A percentile compares a stretch with the other conserved stretches of the same genome.
Conservation (phyloP, 2,888 invertebrate genomes). For the Acanthosepion lycidas region DNA sequence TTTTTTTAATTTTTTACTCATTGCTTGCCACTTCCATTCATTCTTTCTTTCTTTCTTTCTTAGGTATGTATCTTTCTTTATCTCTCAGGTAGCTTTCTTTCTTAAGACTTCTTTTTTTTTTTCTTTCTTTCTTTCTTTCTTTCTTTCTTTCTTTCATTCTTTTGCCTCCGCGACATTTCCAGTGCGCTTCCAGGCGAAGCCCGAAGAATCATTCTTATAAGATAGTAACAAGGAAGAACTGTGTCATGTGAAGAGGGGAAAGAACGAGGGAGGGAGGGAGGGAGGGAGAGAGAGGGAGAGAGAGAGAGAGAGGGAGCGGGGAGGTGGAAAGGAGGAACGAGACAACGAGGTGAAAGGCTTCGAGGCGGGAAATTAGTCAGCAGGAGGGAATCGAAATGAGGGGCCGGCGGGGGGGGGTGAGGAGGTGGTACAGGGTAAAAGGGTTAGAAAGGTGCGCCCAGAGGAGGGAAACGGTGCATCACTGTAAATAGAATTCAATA, state of each 20-base stretch:
- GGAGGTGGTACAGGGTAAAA: background rate
- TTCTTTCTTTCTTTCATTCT: background rate
- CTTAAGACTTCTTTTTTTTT: background rate
- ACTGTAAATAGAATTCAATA: background rate
- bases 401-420: too few species aligned
- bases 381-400: background rate
- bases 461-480: background rate
- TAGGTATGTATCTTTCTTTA: background rate
- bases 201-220: background rate
- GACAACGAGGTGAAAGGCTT: background rate
- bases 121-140: background rate
- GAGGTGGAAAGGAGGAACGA: rapidly evolving
- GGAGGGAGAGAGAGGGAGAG: background rate
- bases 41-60: background rate
- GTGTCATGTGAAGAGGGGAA: background rate
- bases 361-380: background rate
- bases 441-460: background rate
- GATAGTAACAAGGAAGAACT: background rate
- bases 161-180: background rate
- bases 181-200: too few species aligned
- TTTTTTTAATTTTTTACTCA: too few species aligned
- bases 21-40: background rate
- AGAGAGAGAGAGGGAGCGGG: background rate
- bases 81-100: background rate
- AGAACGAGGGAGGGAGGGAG: background rate